These are phyloP conservation scores for Crocidura indochinensis DNA, from an alignment of 2,797 vertebrate genomes.

Conservation along the genomic window DNA sequence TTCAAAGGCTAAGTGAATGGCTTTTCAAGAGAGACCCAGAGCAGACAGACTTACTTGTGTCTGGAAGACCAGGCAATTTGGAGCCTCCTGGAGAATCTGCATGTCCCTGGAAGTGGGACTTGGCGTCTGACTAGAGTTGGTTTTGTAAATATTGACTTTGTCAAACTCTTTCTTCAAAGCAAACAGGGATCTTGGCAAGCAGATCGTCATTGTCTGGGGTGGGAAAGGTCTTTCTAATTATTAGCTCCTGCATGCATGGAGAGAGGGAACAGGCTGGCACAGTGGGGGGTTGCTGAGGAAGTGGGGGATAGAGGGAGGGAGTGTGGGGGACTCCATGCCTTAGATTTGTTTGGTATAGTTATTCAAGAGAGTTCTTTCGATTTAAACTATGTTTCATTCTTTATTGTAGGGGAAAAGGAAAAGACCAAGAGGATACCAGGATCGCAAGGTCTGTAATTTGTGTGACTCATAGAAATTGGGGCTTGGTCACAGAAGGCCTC, in stretches of 20 bases:
- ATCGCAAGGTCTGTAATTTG: conserved; percentile 84
- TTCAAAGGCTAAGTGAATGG: conserved; percentile 34
- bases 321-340: not conserved
- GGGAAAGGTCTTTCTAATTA: conserved; percentile 58
- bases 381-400: conserved; percentile 79
- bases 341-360: conserved; percentile 80
- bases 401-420: conserved; percentile 74
- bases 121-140: conserved; percentile 12
- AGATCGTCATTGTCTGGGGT: not conserved
- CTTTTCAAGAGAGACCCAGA: not conserved
- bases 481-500: conserved; percentile 81
- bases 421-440: conserved; percentile 72
- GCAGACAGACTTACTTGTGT: not conserved
- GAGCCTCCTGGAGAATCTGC: not conserved
- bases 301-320: not conserved
- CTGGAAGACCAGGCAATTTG: not conserved
- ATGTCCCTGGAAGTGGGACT: not conserved
- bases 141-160: conserved; percentile 68
- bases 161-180: conserved; percentile 60
- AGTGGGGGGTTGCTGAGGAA: not conserved
- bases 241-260: conserved; percentile 42
- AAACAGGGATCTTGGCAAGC: conserved; percentile 49
- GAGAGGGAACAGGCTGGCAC: conserved; percentile 65
- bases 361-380: conserved; percentile 79
- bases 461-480: conserved; percentile 83